Conservation (phyloP, 2,113 vertebrate genomes). For the Mystacornis crossleyi region DNA sequence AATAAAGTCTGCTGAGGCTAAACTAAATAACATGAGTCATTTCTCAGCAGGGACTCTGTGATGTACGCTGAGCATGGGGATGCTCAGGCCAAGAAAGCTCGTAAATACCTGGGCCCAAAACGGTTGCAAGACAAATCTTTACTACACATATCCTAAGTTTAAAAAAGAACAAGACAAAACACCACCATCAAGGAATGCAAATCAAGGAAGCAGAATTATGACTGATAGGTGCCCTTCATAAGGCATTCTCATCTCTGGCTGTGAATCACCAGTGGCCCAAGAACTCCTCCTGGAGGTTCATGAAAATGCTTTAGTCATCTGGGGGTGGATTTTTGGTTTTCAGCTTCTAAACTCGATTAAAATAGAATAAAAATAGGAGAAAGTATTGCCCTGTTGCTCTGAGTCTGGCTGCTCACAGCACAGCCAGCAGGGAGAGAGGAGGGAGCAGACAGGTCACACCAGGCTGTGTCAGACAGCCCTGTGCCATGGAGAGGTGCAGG, state of each 20-base stretch:
- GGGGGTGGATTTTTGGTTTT: background rate
- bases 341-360: background rate
- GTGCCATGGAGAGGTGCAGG: accelerated
- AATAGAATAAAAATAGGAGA: background rate
- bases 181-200: background rate
- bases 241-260: background rate
- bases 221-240: background rate
- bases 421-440: background rate
- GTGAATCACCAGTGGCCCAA: background rate
- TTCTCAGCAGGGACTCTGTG: background rate
- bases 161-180: background rate
- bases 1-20: background rate
- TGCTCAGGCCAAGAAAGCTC: background rate
- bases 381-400: accelerated
- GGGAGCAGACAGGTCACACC: background rate
- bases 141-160: background rate
- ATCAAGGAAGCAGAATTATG: background rate
- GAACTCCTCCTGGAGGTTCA: background rate
- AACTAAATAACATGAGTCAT: background rate
- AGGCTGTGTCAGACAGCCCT: background rate
- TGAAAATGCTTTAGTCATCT: background rate
- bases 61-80: accelerated
- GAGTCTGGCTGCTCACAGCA: background rate
- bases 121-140: background rate
- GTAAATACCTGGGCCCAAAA: background rate